A percentile compares a stretch with the other conserved stretches of the same genome.
These are phyloP conservation scores for Cerceris ruficornis DNA, from an alignment of 2,888 invertebrate species.

Conservation along the genomic window DNA sequence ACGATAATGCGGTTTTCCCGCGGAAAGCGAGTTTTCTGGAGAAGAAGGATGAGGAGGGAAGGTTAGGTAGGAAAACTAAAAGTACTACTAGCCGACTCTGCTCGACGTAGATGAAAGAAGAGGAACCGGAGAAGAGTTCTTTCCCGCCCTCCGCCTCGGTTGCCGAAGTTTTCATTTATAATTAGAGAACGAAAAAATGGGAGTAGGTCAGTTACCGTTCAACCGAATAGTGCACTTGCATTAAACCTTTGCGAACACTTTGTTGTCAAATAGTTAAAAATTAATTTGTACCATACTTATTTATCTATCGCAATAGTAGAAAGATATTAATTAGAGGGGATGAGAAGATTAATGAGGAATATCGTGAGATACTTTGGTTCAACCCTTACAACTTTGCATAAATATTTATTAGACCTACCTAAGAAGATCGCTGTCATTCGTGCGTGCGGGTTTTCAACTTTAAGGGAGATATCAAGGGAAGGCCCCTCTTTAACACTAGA, in stretches of 20 bases:
- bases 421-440: too few relatives aligned
- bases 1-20: conserved; percentile 62
- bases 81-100: conserved; percentile 59
- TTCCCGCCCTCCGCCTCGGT: conserved; percentile 28
- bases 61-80: conserved; percentile 53
- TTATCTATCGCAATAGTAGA: too few relatives aligned
- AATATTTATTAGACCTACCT: too few relatives aligned
- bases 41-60: conserved; percentile 16
- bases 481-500: too few relatives aligned
- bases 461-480: too few relatives aligned
- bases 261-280: neutral
- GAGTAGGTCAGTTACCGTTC: conserved; percentile 13
- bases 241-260: neutral
- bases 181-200: conserved; percentile 74
- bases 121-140: conserved; percentile 37
- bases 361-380: too few relatives aligned
- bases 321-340: too few relatives aligned
- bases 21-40: conserved; percentile 56
- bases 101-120: conserved; percentile 41
- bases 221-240: neutral
- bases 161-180: conserved; percentile 79
- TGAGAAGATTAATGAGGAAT: too few relatives aligned
- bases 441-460: too few relatives aligned
- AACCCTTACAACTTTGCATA: too few relatives aligned
- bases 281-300: neutral